These are phyloP conservation scores for Chaenocephalus aceratus DNA, from an alignment of 2,113 vertebrate genomes.

Conservation along the genomic window DNA sequence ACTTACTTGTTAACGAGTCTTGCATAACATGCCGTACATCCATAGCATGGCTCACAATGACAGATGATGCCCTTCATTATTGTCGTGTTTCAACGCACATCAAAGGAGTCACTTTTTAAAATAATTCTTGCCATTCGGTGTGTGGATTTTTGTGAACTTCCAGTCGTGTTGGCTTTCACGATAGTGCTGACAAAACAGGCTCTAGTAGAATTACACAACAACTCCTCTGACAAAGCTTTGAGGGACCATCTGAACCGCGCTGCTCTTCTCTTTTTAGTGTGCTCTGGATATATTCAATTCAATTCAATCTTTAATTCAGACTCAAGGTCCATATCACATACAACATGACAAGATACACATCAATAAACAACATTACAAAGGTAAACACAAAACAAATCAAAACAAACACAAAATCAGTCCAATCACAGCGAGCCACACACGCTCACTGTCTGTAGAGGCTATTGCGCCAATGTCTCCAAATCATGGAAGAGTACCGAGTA, in stretches of 20 bases:
- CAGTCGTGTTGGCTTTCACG: conserved; percentile 31
- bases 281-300: conserved; percentile 46
- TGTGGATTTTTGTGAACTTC: conserved; percentile 21
- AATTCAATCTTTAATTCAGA: too few relatives aligned
- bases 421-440: too few relatives aligned
- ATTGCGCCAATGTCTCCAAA: too few relatives aligned
- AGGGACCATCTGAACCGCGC: conserved; percentile 59
- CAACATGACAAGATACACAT: too few relatives aligned
- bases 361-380: too few relatives aligned
- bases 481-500: too few relatives aligned
- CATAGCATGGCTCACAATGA: conserved; percentile 10
- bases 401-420: too few relatives aligned
- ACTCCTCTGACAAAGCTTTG: conserved; percentile 66
- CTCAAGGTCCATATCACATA: too few relatives aligned
- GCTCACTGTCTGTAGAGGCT: too few relatives aligned
- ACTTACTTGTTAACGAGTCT: conserved; percentile 14
- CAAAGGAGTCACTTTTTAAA: conserved; percentile 12
- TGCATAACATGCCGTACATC: neutral
- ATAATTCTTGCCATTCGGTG: neutral
- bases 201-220: conserved; percentile 74
- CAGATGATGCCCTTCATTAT: conserved; percentile 9
- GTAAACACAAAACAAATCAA: too few relatives aligned
- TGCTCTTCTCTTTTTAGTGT: conserved; percentile 76
- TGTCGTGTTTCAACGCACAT: neutral
- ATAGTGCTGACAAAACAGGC: conserved; percentile 41